Percentiles rank a stretch among this genome's conserved stretches.
Evolutionary conservation across 23 tunicate species (phyloP).

Genomic region (Trididemnum clinides): DNA sequence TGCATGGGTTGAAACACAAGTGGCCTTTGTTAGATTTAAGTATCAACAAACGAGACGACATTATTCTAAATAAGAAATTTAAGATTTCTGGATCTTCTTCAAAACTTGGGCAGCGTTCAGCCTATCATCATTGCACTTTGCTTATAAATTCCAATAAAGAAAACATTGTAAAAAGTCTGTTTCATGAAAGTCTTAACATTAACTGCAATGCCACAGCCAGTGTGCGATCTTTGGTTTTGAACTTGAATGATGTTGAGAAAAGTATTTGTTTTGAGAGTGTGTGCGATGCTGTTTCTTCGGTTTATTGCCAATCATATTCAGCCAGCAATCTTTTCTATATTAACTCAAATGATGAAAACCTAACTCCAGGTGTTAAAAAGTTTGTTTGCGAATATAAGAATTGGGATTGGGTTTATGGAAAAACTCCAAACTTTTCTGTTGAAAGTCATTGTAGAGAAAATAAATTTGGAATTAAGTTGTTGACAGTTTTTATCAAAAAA

Average conservation of each 20-base stretch:
- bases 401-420: conserved; percentile 94
- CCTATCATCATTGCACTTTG: conserved; percentile 93
- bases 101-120: conserved; percentile 56
- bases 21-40: conserved; percentile 53
- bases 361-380: conserved; percentile 21
- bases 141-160: conserved; percentile 49
- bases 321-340: conserved; percentile 8
- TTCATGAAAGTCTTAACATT: background rate
- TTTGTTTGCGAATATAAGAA: background rate
- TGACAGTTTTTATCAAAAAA: background rate
- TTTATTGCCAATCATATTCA: background rate
- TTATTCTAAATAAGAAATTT: conserved; percentile 48
- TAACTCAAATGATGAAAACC: conserved; percentile 44
- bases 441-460: background rate
- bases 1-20: conserved; percentile 34
- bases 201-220: conserved; percentile 71
- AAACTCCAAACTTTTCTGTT: conserved; percentile 66
- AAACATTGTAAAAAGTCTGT: conserved; percentile 27
- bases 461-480: background rate
- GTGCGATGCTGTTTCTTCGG: conserved; percentile 13
- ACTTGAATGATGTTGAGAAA: conserved; percentile 40
- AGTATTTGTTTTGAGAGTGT: conserved; percentile 43
- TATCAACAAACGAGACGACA: conserved; percentile 77
- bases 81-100: conserved; percentile 89
- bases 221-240: conserved; percentile 64